Conservation (phyloP, 2,888 invertebrate species). For the Lamellibrachia satsuma region DNA sequence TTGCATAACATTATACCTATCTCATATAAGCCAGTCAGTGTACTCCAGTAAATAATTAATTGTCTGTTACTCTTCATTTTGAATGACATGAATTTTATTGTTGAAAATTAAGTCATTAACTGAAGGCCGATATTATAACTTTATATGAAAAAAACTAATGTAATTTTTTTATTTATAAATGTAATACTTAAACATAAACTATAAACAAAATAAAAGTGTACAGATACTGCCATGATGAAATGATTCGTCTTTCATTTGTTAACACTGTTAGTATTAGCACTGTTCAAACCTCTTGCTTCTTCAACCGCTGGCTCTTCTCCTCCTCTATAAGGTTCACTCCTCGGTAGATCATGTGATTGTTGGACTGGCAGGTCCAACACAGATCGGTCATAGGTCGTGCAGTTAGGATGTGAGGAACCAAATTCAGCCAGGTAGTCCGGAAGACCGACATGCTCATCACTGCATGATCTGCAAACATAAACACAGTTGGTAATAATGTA, state of each 20-base stretch:
- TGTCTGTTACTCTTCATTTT: too few relatives aligned
- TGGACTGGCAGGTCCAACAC: too few relatives aligned
- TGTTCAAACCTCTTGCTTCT: neutral
- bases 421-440: too few relatives aligned
- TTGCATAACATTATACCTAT: too few relatives aligned
- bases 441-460: too few relatives aligned
- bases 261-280: neutral
- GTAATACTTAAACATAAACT: too few relatives aligned
- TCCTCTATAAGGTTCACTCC: neutral
- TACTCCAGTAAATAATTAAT: too few relatives aligned
- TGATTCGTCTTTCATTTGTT: neutral
- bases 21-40: too few relatives aligned
- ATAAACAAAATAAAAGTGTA: neutral
- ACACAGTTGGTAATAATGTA: too few relatives aligned
- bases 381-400: too few relatives aligned
- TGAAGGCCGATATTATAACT: neutral
- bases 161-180: neutral
- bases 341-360: neutral
- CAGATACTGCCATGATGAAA: neutral
- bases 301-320: neutral
- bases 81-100: neutral
- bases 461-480: too few relatives aligned
- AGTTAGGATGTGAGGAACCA: too few relatives aligned
- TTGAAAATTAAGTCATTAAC: neutral
- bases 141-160: neutral